Evolutionary conservation across 2,888 invertebrate species (phyloP), one percentile per base, ranked within the genome.

Genomic region (Erebia ligea): DNA sequence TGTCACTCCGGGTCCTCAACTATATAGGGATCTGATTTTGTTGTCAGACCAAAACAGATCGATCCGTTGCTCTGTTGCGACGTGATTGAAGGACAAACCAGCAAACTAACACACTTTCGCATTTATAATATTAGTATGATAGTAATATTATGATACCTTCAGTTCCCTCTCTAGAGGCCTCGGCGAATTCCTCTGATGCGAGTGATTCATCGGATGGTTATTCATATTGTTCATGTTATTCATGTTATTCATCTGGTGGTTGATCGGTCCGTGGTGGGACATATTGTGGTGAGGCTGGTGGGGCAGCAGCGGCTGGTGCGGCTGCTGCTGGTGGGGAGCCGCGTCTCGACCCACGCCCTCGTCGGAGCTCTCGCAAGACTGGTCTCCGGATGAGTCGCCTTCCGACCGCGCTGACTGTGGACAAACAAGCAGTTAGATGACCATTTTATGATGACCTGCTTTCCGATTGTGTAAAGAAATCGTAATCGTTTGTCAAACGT

Each of bases 351-450:
- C 91, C 15, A 92, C 91, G 0, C 93, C 92, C 76, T 93, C 93
- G 82, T 93, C 93, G 0, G 93, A 92, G 73, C 92, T 91, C 80
- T 92, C 92, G 77, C 92, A 91, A 8, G 92, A 92, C 75, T 93
- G 92, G 69, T 93, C 92, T 10, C 90, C 92, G 13, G 92, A 92
- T 34, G 92, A 90, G 73, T 92, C 92, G 70, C 90, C 92, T 84
- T 92, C 92, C 45, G 91, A 92, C 73, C 92, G 87, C 70, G 90
- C 90, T 70, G 93, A 92, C 92, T 93, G 85, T 11, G 78, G 78
- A 81, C 75, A 21, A 62, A 48, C 15, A 21, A 13, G 11, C 6
- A 40, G 25, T 57, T 57, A 57, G 25, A 10, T 68, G 13, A 17
- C 40, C 67, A 59, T 61, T 61, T 42, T 9, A 58, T 62, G 3